A percentile compares a stretch with the other conserved stretches of the same genome.
Conservation (phyloP, 2,888 invertebrate genomes). For the Epistrophe grossulariae region DNA sequence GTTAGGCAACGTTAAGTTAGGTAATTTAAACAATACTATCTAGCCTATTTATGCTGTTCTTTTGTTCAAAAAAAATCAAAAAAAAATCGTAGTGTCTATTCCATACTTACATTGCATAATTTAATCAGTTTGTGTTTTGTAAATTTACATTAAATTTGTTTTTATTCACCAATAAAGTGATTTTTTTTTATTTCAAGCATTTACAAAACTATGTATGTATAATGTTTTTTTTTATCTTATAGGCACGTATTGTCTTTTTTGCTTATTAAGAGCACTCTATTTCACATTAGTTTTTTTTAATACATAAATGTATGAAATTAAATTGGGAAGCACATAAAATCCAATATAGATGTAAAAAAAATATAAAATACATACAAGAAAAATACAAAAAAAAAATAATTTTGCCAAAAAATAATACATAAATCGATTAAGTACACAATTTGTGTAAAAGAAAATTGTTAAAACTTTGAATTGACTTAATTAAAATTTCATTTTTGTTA, state of each 20-base stretch:
- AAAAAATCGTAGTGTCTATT: too few species aligned
- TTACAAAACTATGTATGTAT: conserved; percentile 32
- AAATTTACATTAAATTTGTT: too few species aligned
- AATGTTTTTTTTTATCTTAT: conserved; percentile 32
- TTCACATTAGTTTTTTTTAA: conserved; percentile 24
- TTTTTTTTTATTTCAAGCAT: conserved; percentile 56
- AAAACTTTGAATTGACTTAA: conserved; percentile 41
- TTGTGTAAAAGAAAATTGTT: conserved; percentile 19
- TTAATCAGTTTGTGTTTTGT: too few species aligned
- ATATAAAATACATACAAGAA: not conserved
- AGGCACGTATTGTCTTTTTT: conserved; percentile 62
- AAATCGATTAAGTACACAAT: conserved; percentile 54
- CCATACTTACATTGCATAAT: too few species aligned
- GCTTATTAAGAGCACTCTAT: conserved; percentile 53
- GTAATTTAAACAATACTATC: too few species aligned
- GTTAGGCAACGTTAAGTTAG: too few species aligned
- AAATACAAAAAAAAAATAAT: not conserved
- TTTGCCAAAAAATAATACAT: conserved; percentile 12
- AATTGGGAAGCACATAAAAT: conserved; percentile 46
- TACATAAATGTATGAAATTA: conserved; percentile 21
- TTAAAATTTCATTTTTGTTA: conserved; percentile 12
- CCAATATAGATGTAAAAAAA: conserved; percentile 5
- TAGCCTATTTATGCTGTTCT: too few species aligned
- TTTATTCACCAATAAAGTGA: conserved; percentile 56
- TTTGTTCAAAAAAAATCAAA: too few species aligned